Evolutionary conservation across 2,797 vertebrate genomes (phyloP).

Genomic region (Anabas testudineus): DNA sequence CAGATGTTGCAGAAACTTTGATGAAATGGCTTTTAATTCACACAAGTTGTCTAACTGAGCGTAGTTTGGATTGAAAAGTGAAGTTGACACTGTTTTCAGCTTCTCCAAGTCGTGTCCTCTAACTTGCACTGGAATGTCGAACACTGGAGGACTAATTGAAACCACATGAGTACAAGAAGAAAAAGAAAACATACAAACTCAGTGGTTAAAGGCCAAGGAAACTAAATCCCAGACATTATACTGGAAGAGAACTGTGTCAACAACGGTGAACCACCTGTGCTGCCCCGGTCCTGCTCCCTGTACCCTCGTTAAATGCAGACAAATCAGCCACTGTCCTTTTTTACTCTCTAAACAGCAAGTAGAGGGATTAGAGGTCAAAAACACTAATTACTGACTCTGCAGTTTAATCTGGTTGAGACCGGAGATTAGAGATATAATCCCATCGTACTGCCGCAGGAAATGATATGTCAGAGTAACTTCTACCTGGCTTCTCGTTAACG

Average conservation of each 20-base stretch:
- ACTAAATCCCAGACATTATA: constrained; percentile 19
- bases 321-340: constrained; percentile 49
- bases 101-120: not conserved
- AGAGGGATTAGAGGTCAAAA: constrained; percentile 65
- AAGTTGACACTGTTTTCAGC: not conserved
- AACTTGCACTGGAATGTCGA: constrained; percentile 25
- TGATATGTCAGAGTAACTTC: constrained; percentile 39
- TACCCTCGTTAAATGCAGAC: constrained; percentile 26
- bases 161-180: constrained; percentile 46
- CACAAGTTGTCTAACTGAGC: not conserved
- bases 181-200: constrained; percentile 23
- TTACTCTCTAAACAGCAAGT: constrained; percentile 15
- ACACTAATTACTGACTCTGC: constrained; percentile 66
- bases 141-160: constrained; percentile 41
- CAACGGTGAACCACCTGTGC: constrained; percentile 57
- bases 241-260: constrained; percentile 40
- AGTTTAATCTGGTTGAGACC: constrained; percentile 60
- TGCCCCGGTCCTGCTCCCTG: not conserved
- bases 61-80: not conserved
- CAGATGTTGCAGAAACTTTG: not conserved
- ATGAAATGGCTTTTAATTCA: not conserved
- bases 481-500: constrained; percentile 12
- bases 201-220: constrained; percentile 31
- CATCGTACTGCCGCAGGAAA: constrained; percentile 39
- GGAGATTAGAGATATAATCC: constrained; percentile 70